Evolutionary conservation across 2,113 vertebrate species (phyloP).

Genomic region (Pelecanus crispus): DNA sequence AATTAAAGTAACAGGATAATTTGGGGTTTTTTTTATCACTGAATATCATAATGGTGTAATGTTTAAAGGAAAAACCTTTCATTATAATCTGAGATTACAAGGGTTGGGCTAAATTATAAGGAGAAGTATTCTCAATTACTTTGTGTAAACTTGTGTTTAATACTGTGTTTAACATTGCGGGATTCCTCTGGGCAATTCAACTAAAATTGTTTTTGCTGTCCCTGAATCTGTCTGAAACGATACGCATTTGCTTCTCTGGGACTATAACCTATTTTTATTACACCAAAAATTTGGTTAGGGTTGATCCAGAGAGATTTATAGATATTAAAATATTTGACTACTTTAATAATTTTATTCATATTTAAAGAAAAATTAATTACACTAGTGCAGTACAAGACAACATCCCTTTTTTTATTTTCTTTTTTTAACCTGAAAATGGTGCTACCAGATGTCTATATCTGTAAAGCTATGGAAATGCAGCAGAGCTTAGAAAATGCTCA

Average conservation of each 20-base stretch:
- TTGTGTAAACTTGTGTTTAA: slow-evolving; percentile 6
- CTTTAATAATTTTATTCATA: background rate
- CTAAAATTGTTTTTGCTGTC: background rate
- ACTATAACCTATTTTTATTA: background rate
- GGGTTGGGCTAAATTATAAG: background rate
- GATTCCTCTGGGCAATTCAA: background rate
- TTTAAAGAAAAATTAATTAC: background rate
- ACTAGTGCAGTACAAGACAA: background rate
- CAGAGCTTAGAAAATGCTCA: background rate
- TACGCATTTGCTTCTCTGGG: background rate
- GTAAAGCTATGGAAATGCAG: background rate
- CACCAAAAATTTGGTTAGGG: background rate
- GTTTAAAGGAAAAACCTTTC: background rate
- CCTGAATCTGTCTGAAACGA: background rate
- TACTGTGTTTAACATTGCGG: background rate
- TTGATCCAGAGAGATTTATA: background rate
- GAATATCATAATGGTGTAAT: background rate
- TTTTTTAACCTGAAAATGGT: background rate
- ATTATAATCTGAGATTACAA: background rate
- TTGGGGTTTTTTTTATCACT: background rate
- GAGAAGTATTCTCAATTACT: background rate
- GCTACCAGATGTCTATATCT: background rate
- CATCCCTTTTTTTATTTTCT: background rate
- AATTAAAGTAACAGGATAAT: background rate
- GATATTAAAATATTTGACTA: background rate